Base-by-base conservation (phyloP, 1,140 invertebrate genomes). In the Eubasilissa regina region DNA sequence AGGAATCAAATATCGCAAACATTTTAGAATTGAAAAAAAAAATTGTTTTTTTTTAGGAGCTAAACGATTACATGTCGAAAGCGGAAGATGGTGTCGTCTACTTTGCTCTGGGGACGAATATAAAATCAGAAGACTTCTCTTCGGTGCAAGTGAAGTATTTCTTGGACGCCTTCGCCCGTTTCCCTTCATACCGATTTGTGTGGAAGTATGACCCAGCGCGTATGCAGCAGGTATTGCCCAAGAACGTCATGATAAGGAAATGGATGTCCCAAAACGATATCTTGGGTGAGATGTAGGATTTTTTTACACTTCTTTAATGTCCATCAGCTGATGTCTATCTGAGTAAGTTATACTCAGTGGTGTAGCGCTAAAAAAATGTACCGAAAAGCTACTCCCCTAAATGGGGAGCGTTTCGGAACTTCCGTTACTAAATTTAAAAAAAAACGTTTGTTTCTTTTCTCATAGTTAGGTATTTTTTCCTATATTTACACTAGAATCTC, bases 191-290 rank as follows among this genome's bases (percentile, higher is more conserved):
- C 44, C 84, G 81, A 77, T 85, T 87, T 77, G 75, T 89, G 70
- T 90, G 87, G 87, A 89, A 88, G 83, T 87, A 84, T 70, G 87
- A 88, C 68, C 79, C 80, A 8, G 48, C 80, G n/a, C 51, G 60
- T 9, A 78, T 83, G 79, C 78, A 55, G 9, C 44, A 56, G 12
- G 84, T 84, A 56, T 78, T 86, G 48, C 87, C 90, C 0, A 56
- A 85, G 10, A 92, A 92, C 84, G 86, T 92, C 3, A 87, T 88
- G 72, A 82, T 89, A 62, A 81, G 84, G 55, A 80, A 84, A 74
- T 85, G 84, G 84, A 77, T 85, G 58, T 83, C 90, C 15, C 89
- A 90, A 82, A 86, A 87, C 82, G 87, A 87, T 82, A 79, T 90
- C 73, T 81, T 89, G 68, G 87, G 88, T 87, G 81, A 87, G 84